Percentiles rank a stretch among this genome's conserved stretches.
phyloP scores from a whole-genome alignment of 2,797 vertebrate genomes.

The Dipus sagitta region DNA sequence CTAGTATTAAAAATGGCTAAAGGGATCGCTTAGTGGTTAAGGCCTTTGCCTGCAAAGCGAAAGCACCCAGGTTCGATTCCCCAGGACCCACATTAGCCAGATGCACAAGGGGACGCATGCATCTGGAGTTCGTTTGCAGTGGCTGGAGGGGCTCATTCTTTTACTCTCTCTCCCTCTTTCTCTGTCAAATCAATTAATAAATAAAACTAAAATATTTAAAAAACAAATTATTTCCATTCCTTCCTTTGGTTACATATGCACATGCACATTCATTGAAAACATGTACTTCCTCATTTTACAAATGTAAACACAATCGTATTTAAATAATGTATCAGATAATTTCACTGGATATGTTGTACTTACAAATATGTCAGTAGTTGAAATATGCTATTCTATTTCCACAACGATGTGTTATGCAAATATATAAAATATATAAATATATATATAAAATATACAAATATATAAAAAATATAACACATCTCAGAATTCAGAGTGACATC shows the following conservation, averaged over 20 bases:
- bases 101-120: too few species aligned
- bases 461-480: not conserved
- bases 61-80: too few species aligned
- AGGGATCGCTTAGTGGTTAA: too few species aligned
- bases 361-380: not conserved
- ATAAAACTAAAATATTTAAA: not conserved
- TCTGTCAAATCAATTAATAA: too few species aligned
- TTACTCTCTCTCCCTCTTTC: too few species aligned
- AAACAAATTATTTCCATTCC: not conserved
- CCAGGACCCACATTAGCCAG: too few species aligned
- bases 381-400: not conserved
- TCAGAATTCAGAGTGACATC: not conserved
- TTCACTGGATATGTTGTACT: not conserved
- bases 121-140: too few species aligned
- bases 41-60: too few species aligned
- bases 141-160: too few species aligned
- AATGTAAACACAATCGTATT: not conserved
- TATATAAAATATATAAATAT: too few species aligned
- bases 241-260: not conserved
- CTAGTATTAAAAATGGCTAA: not conserved
- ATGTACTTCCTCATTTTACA: conserved; percentile 25
- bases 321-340: conserved; percentile 40
- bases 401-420: not conserved
- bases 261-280: not conserved
- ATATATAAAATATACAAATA: too few species aligned